Evolutionary conservation across 2,113 vertebrate species (phyloP).

Genomic region (human): GRCh38 chr11:129241001-129241500

Average conservation of each 20-base stretch:
- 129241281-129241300: not conserved
- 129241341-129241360: not conserved
- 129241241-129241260: not conserved
- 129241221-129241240: not conserved
- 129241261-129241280: not conserved
- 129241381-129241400: too few species aligned
- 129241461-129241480: too few species aligned
- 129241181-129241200: not conserved
- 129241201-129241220: not conserved
- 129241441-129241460: too few species aligned
- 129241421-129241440: too few species aligned
- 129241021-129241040: not conserved
- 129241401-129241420: too few species aligned
- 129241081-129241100: not conserved
- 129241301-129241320: not conserved
- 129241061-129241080: not conserved
- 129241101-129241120: not conserved
- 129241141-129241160: not conserved
- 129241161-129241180: not conserved
- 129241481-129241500: too few species aligned
- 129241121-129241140: not conserved
- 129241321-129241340: not conserved
- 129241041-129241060: not conserved
- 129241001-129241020: not conserved
- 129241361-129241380: too few species aligned